phyloP scores from a whole-genome alignment of 2,113 vertebrate species.

The Oreochromis tanganicae region DNA sequence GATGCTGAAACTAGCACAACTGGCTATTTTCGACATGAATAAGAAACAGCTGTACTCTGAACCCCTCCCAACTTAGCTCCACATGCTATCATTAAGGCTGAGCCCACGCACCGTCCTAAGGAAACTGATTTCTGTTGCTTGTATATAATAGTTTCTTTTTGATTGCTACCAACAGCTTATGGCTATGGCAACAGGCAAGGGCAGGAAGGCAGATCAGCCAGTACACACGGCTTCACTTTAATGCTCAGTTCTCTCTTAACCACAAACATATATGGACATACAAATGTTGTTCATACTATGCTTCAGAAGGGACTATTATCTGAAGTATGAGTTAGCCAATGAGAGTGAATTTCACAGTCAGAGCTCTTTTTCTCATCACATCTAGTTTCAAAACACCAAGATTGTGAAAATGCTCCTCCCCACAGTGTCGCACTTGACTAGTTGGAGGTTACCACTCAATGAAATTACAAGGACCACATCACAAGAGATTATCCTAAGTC shows the following conservation, averaged over 20 bases:
- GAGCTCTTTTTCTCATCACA: background rate
- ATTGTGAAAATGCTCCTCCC: background rate
- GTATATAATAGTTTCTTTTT: background rate
- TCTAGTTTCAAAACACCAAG: background rate
- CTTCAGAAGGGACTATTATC: background rate
- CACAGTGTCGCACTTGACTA: background rate
- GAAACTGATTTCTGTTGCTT: background rate
- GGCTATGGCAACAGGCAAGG: background rate
- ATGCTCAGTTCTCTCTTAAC: background rate
- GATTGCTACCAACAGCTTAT: background rate
- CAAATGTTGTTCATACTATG: background rate
- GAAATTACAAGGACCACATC: background rate
- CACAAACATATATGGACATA: background rate
- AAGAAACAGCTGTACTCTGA: background rate
- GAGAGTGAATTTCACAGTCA: background rate
- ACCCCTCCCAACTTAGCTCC: background rate
- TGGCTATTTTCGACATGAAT: background rate
- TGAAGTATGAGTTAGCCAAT: background rate
- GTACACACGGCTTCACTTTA: background rate
- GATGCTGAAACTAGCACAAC: background rate
- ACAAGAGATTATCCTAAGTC: background rate
- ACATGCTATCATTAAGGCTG: background rate
- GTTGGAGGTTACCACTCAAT: background rate
- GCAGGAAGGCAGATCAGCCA: background rate
- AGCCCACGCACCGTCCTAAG: background rate